These are phyloP conservation scores for Prietella phreatophila DNA, from an alignment of 2,113 vertebrate genomes.

Conservation along the genomic window DNA sequence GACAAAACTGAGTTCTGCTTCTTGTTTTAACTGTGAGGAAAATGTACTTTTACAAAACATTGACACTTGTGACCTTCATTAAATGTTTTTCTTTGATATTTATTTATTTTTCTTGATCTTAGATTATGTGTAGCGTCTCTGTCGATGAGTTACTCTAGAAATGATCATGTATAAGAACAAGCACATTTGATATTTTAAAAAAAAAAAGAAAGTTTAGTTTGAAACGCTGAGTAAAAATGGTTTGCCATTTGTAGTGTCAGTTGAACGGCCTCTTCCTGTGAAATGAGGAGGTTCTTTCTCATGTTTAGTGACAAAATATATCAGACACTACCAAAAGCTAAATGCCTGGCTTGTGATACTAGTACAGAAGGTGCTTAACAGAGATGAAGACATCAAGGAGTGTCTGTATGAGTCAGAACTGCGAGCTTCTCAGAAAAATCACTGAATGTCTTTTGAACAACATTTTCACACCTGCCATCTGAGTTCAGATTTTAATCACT, in stretches of 20 bases:
- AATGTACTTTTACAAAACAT: background rate
- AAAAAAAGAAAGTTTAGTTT: background rate
- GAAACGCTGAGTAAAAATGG: background rate
- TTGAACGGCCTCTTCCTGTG: conserved; percentile 5
- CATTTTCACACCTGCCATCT: background rate
- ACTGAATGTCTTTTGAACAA: background rate
- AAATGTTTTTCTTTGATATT: background rate
- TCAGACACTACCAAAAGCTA: background rate
- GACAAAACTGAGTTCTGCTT: background rate
- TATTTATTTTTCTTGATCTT: background rate
- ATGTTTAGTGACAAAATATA: background rate
- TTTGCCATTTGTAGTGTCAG: background rate
- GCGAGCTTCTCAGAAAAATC: background rate
- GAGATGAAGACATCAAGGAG: background rate
- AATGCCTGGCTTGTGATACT: background rate
- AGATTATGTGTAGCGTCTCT: no score
- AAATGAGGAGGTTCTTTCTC: background rate
- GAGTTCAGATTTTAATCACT: background rate
- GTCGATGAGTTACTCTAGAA: background rate
- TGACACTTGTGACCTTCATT: background rate
- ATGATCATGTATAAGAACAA: background rate
- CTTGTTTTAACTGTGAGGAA: background rate
- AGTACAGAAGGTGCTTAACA: background rate
- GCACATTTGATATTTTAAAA: background rate
- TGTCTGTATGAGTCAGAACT: background rate